Percentiles rank a stretch among this genome's conserved stretches.
Evolutionary conservation across 2,888 invertebrate species (phyloP).

Genomic region (Embidobia sp.): DNA sequence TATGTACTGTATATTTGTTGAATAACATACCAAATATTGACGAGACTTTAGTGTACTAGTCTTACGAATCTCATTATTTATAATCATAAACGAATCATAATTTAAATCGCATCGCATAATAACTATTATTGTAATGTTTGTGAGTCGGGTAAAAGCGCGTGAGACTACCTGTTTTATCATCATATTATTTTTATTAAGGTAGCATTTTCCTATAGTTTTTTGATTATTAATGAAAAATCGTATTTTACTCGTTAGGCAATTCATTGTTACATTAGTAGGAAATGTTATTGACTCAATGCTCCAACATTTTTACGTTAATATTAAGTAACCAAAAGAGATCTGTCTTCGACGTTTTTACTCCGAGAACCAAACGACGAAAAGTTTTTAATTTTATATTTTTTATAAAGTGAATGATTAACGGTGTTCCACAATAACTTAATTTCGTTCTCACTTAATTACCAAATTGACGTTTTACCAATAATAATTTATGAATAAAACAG

Average conservation of each 20-base stretch:
- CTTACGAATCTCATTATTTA: constrained; percentile 55
- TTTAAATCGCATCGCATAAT: constrained; percentile 23
- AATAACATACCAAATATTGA: constrained; percentile 48
- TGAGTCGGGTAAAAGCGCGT: constrained; percentile 19
- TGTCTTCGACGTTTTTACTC: constrained; percentile 27
- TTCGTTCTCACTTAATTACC: too few species aligned
- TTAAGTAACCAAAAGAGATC: constrained; percentile 12
- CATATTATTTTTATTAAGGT: not conserved
- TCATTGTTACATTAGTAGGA: constrained; percentile 22
- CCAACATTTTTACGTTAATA: constrained; percentile 6
- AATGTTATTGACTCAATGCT: constrained; percentile 22
- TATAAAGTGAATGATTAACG: constrained; percentile 23
- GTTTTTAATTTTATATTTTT: constrained; percentile 49
- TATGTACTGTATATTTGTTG: constrained; percentile 44
- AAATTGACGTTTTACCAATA: too few species aligned
- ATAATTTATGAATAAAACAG: too few species aligned
- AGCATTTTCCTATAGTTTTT: constrained; percentile 9
- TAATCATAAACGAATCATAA: constrained; percentile 37
- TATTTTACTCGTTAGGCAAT: constrained; percentile 32
- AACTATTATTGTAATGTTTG: constrained; percentile 19
- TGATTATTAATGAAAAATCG: constrained; percentile 11
- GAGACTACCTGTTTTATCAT: constrained; percentile 16
- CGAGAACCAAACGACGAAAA: constrained; percentile 11
- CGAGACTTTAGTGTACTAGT: constrained; percentile 44
- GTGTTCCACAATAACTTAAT: not conserved